A percentile compares a stretch with the other conserved stretches of the same genome.
Conservation (phyloP, 2,113 vertebrate genomes). For the Elgaria multicarinata region DNA sequence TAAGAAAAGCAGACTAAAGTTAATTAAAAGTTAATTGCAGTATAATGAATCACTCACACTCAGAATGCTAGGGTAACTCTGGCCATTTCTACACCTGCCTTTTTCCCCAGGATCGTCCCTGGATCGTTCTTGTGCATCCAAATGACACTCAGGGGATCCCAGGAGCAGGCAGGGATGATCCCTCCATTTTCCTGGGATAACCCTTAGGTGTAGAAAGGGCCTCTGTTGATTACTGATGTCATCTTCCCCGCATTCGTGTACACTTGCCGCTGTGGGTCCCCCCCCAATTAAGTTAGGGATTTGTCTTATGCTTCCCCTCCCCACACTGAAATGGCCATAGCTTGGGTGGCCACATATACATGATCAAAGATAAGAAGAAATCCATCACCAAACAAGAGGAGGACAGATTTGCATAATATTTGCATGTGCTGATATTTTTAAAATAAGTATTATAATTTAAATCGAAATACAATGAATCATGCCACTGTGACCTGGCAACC, state of each 20-base stretch:
- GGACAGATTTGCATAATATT: not conserved
- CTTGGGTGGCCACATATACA: too few relatives aligned
- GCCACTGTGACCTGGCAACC: not conserved
- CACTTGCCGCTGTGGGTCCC: not conserved
- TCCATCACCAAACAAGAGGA: not conserved
- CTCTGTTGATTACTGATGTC: conserved; percentile 69
- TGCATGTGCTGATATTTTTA: not conserved
- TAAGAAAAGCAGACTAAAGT: conserved; percentile 75
- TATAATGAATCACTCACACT: conserved; percentile 75
- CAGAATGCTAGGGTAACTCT: conserved; percentile 65
- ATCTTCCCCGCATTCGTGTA: conserved; percentile 51
- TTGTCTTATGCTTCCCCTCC: conserved; percentile 15
- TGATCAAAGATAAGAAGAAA: not conserved
- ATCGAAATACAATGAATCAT: not conserved
- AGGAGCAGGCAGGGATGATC: too few relatives aligned
- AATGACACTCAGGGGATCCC: too few relatives aligned
- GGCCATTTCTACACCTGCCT: too few relatives aligned
- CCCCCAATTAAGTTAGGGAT: not conserved
- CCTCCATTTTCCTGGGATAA: too few relatives aligned
- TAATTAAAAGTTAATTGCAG: conserved; percentile 82
- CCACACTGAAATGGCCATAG: conserved; percentile 22
- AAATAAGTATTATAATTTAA: not conserved
- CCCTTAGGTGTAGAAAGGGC: too few relatives aligned
- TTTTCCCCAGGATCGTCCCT: too few relatives aligned
- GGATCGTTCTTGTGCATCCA: too few relatives aligned